Conservation (phyloP, 2,888 invertebrate species). For the Melikaiella ostensackeni region DNA sequence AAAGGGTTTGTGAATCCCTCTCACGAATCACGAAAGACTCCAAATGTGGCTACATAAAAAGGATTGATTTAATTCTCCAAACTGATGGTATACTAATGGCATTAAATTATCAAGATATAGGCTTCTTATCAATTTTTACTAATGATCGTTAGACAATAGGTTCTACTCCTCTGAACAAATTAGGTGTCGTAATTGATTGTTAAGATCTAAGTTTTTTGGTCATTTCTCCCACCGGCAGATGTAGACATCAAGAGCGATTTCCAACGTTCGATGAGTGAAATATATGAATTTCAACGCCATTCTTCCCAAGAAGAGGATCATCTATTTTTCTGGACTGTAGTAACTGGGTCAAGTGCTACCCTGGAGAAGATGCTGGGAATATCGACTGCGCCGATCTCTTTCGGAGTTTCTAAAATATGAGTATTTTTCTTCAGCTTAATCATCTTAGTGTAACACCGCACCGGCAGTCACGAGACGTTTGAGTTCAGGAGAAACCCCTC, state of each 20-base stretch:
- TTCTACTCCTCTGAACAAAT: too few species aligned
- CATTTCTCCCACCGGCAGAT: background rate
- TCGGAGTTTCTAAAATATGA: background rate
- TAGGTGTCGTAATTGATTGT: too few species aligned
- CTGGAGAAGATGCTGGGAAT: background rate
- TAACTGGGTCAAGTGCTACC: background rate
- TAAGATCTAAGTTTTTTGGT: background rate
- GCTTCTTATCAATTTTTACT: background rate
- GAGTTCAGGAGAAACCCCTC: background rate
- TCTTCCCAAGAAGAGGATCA: background rate
- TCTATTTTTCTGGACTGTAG: background rate
- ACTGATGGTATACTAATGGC: background rate
- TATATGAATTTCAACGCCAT: background rate
- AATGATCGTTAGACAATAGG: background rate
- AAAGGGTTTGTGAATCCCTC: slow-evolving; percentile 44
- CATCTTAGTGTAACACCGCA: background rate
- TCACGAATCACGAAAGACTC: background rate
- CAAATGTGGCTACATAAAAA: background rate
- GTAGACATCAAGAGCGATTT: background rate
- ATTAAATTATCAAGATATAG: background rate
- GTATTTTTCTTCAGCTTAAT: background rate
- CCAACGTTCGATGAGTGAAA: background rate
- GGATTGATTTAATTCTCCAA: background rate
- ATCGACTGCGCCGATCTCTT: background rate
- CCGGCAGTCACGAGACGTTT: background rate